A percentile compares a stretch with the other conserved stretches of the same genome.
Conservation (phyloP, 2,113 vertebrate genomes). For the Asarcornis scutulata region DNA sequence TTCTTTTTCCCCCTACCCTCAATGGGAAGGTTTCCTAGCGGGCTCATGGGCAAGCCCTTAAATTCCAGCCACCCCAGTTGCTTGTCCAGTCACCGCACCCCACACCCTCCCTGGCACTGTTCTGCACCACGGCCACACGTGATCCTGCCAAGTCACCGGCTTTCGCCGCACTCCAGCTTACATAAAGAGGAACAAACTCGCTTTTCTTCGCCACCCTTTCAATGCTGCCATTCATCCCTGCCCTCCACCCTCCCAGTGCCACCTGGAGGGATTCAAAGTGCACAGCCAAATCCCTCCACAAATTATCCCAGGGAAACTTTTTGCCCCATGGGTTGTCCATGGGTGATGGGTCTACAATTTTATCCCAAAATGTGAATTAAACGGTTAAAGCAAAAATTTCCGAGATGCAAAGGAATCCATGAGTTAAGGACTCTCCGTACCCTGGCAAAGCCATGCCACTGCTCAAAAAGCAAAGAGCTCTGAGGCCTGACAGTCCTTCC, state of each 20-base stretch:
- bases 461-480: neutral
- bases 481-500: neutral
- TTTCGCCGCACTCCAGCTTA: slow-evolving; percentile 14
- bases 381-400: neutral
- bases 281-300: neutral
- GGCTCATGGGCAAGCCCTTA: neutral
- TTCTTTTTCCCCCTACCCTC: neutral
- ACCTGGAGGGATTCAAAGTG: slow-evolving; percentile 49
- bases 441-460: neutral
- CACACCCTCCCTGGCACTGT: slow-evolving; percentile 15
- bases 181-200: slow-evolving; percentile 53
- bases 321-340: rapidly evolving
- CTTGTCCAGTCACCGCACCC: neutral
- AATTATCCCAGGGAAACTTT: neutral
- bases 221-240: slow-evolving; percentile 65
- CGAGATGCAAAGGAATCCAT: neutral
- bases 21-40: neutral
- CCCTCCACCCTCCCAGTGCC: slow-evolving; percentile 27
- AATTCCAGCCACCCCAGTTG: neutral
- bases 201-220: slow-evolving; percentile 65
- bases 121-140: slow-evolving; percentile 16
- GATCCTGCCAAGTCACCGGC: slow-evolving; percentile 54
- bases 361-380: neutral
- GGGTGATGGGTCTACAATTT: neutral
- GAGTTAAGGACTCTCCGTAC: neutral